Conservation (phyloP, 2,113 vertebrate species). For the Sinocyclocheilus grahami region DNA sequence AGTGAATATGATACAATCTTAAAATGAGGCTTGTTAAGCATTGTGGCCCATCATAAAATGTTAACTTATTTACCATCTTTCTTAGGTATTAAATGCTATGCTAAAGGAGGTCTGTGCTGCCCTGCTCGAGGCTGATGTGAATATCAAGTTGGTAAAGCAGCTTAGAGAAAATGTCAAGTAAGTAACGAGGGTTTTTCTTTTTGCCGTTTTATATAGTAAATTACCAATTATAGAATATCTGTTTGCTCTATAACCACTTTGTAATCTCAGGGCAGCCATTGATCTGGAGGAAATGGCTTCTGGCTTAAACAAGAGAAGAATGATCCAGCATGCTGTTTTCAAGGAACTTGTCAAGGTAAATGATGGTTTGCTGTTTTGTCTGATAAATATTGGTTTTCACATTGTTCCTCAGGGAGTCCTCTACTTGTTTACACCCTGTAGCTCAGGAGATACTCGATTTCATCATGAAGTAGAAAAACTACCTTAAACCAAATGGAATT, state of each 20-base stretch:
- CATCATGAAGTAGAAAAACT: background rate
- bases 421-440: background rate
- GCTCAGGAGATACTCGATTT: background rate
- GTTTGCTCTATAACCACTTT: background rate
- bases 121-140: conserved; percentile 96
- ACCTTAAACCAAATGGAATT: background rate
- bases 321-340: conserved; percentile 99
- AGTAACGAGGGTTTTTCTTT: conserved; percentile 60
- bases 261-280: conserved; percentile 85
- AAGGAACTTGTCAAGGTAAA: conserved; percentile 98
- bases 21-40: background rate
- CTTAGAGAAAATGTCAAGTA: conserved; percentile 97
- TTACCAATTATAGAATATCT: background rate
- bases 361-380: background rate
- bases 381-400: background rate
- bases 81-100: conserved; percentile 97
- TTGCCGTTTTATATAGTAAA: background rate
- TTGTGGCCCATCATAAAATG: background rate
- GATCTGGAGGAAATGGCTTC: conserved; percentile 99
- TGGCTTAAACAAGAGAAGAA: conserved; percentile 98
- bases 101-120: conserved; percentile 98
- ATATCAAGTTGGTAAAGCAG: conserved; percentile 97
- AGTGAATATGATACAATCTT: conserved; percentile 1
- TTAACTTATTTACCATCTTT: background rate
- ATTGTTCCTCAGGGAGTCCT: background rate